Percentiles rank a stretch among this genome's conserved stretches.
Evolutionary conservation across 1,140 invertebrate genomes (phyloP).

Genomic region (Drosophila virilis): DNA sequence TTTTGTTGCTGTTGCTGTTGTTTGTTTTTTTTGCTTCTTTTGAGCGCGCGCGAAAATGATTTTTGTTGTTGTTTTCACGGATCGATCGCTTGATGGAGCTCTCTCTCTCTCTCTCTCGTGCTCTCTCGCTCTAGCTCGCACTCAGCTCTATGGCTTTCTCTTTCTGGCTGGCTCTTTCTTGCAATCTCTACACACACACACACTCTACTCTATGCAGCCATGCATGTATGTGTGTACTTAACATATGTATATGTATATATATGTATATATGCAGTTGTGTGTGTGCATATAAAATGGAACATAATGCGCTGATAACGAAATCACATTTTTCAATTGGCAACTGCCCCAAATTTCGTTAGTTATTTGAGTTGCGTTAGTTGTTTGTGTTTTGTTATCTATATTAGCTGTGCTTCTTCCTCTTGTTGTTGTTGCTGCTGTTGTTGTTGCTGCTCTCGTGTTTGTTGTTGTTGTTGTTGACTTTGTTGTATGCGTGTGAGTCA

Average conservation of each 20-base stretch:
- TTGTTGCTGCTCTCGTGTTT: slow-evolving; percentile 8
- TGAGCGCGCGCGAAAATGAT: slow-evolving; percentile 4
- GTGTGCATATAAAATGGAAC: slow-evolving; percentile 39
- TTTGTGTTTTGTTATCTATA: slow-evolving; percentile 56
- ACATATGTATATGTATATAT: slow-evolving; percentile 9
- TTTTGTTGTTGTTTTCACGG: slow-evolving; percentile 8
- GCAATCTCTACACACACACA: slow-evolving; percentile 21
- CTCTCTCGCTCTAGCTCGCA: neutral
- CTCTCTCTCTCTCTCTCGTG: neutral
- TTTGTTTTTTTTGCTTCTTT: slow-evolving; percentile 15
- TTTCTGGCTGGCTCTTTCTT: neutral
- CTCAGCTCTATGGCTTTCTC: neutral
- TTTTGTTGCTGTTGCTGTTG: slow-evolving; percentile 16
- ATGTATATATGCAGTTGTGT: slow-evolving; percentile 5
- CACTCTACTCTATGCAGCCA: neutral
- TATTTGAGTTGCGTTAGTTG: slow-evolving; percentile 50
- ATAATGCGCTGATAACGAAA: slow-evolving; percentile 70
- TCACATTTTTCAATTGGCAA: slow-evolving; percentile 82
- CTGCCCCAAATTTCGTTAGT: slow-evolving; percentile 78
- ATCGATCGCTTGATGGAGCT: slow-evolving; percentile 15
- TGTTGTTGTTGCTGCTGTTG: slow-evolving; percentile 17
- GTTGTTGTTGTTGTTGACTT: slow-evolving; percentile 30
- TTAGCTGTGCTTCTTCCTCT: slow-evolving; percentile 17
- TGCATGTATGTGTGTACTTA: slow-evolving; percentile 4
- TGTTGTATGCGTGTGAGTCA: slow-evolving; percentile 44